Conservation (phyloP, 2,888 invertebrate genomes). For the Drosophila mayaguana region DNA sequence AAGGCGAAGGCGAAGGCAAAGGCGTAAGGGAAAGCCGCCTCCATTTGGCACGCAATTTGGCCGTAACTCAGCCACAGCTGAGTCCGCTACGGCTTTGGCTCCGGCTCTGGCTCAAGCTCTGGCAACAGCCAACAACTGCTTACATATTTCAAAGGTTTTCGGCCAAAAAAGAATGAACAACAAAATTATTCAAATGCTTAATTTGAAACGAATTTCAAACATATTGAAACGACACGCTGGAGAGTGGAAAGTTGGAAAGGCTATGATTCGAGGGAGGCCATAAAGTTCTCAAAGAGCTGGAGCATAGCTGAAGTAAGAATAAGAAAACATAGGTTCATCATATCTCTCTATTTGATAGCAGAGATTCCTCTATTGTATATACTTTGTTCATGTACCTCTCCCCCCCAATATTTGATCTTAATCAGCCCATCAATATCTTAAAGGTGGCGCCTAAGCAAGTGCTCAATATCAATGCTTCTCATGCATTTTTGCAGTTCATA, state of each 20-base stretch:
- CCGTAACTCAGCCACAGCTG: conserved; percentile 72
- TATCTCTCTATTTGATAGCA: no score
- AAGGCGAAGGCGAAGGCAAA: conserved; percentile 30
- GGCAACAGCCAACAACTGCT: conserved; percentile 6
- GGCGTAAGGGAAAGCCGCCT: conserved; percentile 34
- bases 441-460: conserved; percentile 19
- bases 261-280: not conserved
- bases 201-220: conserved; percentile 65
- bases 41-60: conserved; percentile 70
- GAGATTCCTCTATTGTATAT: no score
- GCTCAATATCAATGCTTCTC: not conserved
- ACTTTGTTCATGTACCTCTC: no score
- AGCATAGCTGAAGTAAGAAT: not conserved
- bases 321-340: no score
- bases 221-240: conserved; percentile 61
- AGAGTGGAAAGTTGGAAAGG: conserved; percentile 4
- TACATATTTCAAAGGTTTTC: conserved; percentile 44
- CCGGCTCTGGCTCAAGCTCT: conserved; percentile 1
- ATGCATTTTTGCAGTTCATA: not conserved
- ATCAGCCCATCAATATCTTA: not conserved
- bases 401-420: not conserved
- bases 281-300: not conserved
- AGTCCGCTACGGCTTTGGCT: conserved; percentile 38
- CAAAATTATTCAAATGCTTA: conserved; percentile 67
- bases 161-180: conserved; percentile 2